Base-by-base conservation (phyloP, 2,888 invertebrate species). In the Teleiodes luculella region DNA sequence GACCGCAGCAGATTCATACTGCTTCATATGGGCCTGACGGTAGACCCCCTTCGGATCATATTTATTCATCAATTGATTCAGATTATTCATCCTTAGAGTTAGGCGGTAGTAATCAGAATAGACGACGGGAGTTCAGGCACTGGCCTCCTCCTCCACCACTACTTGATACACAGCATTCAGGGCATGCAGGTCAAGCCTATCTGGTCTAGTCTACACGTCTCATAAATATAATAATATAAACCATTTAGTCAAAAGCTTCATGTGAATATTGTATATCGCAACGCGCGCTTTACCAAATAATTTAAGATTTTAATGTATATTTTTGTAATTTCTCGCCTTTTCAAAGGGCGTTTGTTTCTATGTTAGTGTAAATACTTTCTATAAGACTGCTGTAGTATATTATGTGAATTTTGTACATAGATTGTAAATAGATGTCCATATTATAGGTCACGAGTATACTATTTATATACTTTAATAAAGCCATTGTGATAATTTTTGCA, bases 31-130 rank as follows among this genome's bases (percentile, higher is more conserved):
- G 83, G 11, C 79, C 81, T 52, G 90, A 92, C 61, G 92, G 93
- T 65, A 90, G 95, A 67, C 96, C 96, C 31, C 92, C 95, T 14
- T 95, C 95, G 58, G 96, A 96, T 85, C 96, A 96, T 82, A 96
- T 96, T 73, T 96, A 96, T 80, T 96, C 96, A 55, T 96, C 95
- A 76, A 96, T 96, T 80, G 96, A 96, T 86, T 96, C 96, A 53
- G 96, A 96, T 83, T 96, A 96, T 75, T 95, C 95, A 62, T 95
- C 95, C 47, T 91, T 96, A 78, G 96, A 96, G 66, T 90, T 94
- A 73, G 95, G 84, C 62, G 84, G 76, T 51, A 83, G 79, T 71
- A 83, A 85, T 70, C 81, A 80, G 18, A 87, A 82, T 63, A 74
- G 88, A 61, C 76, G 88, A 60, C 77, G 86, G 58, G 87, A 89